Conservation (phyloP, 2,113 vertebrate genomes). For the Addax nasomaculatus region DNA sequence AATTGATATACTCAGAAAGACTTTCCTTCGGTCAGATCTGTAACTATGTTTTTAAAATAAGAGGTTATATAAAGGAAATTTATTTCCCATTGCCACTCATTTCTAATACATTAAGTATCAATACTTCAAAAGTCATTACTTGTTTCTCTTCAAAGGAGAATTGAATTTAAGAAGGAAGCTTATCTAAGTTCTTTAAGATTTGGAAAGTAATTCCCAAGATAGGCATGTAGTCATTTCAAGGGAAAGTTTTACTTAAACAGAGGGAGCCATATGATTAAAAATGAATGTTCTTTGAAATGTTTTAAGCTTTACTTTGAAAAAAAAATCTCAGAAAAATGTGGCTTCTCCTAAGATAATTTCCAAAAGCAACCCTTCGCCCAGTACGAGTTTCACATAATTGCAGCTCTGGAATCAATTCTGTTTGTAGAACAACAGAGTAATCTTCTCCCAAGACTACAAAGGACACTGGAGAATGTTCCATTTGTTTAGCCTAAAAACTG, state of each 20-base stretch:
- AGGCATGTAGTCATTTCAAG: conserved; percentile 81
- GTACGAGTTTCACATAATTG: not conserved
- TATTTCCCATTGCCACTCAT: conserved; percentile 66
- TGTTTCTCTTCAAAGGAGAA: conserved; percentile 77
- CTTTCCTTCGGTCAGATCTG: conserved; percentile 37
- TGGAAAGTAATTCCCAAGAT: conserved; percentile 81
- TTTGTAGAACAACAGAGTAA: not conserved
- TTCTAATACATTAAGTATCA: conserved; percentile 52
- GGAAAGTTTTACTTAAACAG: conserved; percentile 80
- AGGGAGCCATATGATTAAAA: conserved; percentile 79
- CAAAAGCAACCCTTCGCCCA: conserved; percentile 68
- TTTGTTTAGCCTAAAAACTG: not conserved
- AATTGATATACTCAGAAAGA: conserved; percentile 47
- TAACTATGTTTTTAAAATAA: conserved; percentile 52
- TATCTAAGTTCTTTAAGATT: conserved; percentile 81
- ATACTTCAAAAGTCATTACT: conserved; percentile 56
- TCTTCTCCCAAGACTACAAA: not conserved
- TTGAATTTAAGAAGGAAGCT: conserved; percentile 80
- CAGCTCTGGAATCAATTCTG: not conserved
- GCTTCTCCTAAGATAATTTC: conserved; percentile 77
- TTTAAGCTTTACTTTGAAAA: conserved; percentile 81
- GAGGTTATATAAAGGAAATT: conserved; percentile 71
- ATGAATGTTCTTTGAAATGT: conserved; percentile 78
- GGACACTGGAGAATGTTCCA: not conserved
- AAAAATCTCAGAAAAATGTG: conserved; percentile 74